Conservation (phyloP, 2,888 invertebrate genomes). For the Oligia strigilis region DNA sequence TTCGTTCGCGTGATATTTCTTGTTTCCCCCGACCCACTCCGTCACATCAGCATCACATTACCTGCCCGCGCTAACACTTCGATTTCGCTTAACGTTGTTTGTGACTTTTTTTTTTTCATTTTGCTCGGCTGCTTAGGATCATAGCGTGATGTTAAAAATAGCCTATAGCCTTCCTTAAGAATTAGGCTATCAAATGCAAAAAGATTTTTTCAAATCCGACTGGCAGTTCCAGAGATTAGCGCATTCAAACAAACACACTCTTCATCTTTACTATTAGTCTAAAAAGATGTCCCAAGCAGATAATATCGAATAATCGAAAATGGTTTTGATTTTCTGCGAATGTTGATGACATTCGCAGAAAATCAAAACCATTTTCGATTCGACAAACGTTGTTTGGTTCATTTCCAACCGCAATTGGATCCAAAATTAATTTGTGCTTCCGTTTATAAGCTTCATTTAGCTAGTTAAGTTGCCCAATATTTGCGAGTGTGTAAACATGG, state of each 20-base stretch:
- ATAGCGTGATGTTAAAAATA: neutral
- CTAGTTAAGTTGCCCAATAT: conserved; percentile 25
- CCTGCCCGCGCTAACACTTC: neutral
- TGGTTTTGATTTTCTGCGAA: no score
- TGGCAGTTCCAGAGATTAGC: neutral
- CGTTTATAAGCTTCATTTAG: conserved; percentile 29
- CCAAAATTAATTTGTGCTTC: conserved; percentile 22
- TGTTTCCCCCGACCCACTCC: neutral
- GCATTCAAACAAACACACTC: neutral
- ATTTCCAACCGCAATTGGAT: conserved; percentile 24
- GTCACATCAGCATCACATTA: no score
- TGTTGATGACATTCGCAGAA: conserved; percentile 4
- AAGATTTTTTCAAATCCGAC: neutral
- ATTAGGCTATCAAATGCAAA: neutral
- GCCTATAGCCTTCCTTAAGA: neutral
- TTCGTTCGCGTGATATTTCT: neutral
- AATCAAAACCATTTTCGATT: conserved; percentile 26
- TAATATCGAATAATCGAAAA: no score
- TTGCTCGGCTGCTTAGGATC: neutral
- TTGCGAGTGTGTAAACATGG: conserved; percentile 10
- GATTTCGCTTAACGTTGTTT: neutral
- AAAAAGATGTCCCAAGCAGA: neutral
- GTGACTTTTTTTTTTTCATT: neutral
- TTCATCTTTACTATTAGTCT: neutral
- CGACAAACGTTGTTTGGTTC: conserved; percentile 10